Evolutionary conservation across 2,113 vertebrate genomes (phyloP).

Genomic region (Blennius ocellaris): DNA sequence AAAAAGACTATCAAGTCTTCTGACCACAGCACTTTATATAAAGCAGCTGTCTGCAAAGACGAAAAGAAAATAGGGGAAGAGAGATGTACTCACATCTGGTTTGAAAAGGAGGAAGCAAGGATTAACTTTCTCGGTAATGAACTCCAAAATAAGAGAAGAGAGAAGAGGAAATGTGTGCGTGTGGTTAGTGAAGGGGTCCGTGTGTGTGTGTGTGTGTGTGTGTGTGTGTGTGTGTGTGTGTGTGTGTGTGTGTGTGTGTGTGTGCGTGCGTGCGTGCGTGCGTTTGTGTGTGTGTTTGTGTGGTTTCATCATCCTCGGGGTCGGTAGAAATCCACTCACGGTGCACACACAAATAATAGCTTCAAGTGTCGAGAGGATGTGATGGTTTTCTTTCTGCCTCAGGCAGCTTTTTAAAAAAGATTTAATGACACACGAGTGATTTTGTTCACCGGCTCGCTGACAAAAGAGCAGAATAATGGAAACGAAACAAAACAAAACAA

Average conservation of each 20-base stretch:
- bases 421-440: not conserved
- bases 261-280: too few species aligned
- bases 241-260: slow-evolving; percentile 43
- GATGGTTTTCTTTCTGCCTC: slow-evolving; percentile 18
- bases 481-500: not conserved
- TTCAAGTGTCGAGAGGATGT: slow-evolving; percentile 10
- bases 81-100: slow-evolving; percentile 71
- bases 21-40: slow-evolving; percentile 49
- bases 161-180: slow-evolving; percentile 70
- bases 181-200: slow-evolving; percentile 52
- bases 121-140: slow-evolving; percentile 70
- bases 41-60: slow-evolving; percentile 12
- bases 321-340: slow-evolving; percentile 31
- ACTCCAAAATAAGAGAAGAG: slow-evolving; percentile 68
- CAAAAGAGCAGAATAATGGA: too few species aligned
- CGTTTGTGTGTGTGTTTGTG: slow-evolving; percentile 36
- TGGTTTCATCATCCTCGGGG: slow-evolving; percentile 41
- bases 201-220: slow-evolving; percentile 40
- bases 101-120: slow-evolving; percentile 75
- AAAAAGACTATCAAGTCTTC: slow-evolving; percentile 19
- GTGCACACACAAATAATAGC: slow-evolving; percentile 36
- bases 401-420: slow-evolving; percentile 9
- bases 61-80: slow-evolving; percentile 49
- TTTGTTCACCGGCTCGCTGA: not conserved
- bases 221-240: slow-evolving; percentile 43